phyloP scores from a whole-genome alignment of 2,888 invertebrate species.

The Phyllotreta cruciferae region DNA sequence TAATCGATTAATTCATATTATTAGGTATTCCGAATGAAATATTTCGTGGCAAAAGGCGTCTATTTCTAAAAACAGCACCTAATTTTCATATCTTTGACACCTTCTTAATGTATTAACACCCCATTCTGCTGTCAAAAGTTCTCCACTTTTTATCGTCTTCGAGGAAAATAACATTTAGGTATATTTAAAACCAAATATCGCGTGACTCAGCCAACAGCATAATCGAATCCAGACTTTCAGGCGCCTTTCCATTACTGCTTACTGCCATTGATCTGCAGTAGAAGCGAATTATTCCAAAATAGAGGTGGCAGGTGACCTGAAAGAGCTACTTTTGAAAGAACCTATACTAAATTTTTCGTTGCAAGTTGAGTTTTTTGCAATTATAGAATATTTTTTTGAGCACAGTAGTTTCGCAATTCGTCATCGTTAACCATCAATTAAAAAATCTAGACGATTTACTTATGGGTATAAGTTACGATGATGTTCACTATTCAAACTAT shows the following conservation, averaged over 20 bases:
- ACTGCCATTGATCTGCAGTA: slow-evolving; percentile 37
- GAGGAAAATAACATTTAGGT: slow-evolving; percentile 30
- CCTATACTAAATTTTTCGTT: no score
- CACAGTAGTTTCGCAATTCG: no score
- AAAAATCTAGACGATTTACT: no score
- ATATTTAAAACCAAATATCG: slow-evolving; percentile 40
- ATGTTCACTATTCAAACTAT: no score
- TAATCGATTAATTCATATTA: no score
- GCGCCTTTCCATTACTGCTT: slow-evolving; percentile 41
- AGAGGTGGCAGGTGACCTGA: slow-evolving; percentile 26
- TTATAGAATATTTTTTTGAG: no score
- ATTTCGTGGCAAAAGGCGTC: not conserved
- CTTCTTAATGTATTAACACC: slow-evolving; percentile 24
- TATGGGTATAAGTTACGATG: no score
- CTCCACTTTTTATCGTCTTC: slow-evolving; percentile 28
- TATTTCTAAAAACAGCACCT: slow-evolving; percentile 14
- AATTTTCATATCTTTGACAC: slow-evolving; percentile 28
- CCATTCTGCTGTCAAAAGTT: slow-evolving; percentile 22
- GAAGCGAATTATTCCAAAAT: slow-evolving; percentile 17
- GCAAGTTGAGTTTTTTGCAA: no score
- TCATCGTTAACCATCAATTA: no score
- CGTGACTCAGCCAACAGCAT: slow-evolving; percentile 41
- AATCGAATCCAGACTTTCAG: slow-evolving; percentile 47
- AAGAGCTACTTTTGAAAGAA: not conserved
- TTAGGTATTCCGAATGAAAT: no score